These are phyloP conservation scores for Alca torda DNA, from an alignment of 2,797 vertebrate species.

Conservation along the genomic window DNA sequence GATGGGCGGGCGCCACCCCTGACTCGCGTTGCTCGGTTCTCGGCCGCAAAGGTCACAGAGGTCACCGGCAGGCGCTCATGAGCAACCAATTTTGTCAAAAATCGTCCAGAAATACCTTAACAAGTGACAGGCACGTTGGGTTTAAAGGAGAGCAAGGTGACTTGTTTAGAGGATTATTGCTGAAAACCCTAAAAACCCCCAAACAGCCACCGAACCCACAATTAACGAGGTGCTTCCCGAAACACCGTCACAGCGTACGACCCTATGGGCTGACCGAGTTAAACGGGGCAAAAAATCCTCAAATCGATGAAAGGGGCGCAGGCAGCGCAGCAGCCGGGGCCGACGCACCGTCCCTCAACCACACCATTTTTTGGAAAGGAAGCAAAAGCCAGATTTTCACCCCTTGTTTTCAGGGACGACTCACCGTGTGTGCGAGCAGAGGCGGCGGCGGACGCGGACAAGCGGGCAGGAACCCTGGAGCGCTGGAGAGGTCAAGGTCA, in stretches of 20 bases:
- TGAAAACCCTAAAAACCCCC: too few species aligned
- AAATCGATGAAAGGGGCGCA: fast-evolving
- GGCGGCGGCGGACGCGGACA: fast-evolving
- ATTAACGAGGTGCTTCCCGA: fast-evolving
- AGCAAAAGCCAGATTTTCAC: too few species aligned
- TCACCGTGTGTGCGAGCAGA: fast-evolving
- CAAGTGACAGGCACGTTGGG: fast-evolving
- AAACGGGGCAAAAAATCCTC: neutral
- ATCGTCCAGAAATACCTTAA: too few species aligned
- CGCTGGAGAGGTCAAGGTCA: fast-evolving
- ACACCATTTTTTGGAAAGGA: fast-evolving
- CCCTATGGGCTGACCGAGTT: fast-evolving
- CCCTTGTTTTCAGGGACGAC: fast-evolving
- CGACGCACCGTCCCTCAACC: fast-evolving
- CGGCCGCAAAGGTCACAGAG: neutral
- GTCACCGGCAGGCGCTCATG: fast-evolving
- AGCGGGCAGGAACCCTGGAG: neutral
- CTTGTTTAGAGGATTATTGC: fast-evolving
- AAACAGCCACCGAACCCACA: fast-evolving
- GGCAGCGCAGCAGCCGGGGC: fast-evolving
- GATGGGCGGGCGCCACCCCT: neutral
- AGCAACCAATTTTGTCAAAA: fast-evolving
- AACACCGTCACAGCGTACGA: fast-evolving
- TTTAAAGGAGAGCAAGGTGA: fast-evolving
- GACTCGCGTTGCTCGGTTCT: neutral